Evolutionary conservation across 2,797 vertebrate species (phyloP).

Genomic region (Eulemur coronatus): DNA sequence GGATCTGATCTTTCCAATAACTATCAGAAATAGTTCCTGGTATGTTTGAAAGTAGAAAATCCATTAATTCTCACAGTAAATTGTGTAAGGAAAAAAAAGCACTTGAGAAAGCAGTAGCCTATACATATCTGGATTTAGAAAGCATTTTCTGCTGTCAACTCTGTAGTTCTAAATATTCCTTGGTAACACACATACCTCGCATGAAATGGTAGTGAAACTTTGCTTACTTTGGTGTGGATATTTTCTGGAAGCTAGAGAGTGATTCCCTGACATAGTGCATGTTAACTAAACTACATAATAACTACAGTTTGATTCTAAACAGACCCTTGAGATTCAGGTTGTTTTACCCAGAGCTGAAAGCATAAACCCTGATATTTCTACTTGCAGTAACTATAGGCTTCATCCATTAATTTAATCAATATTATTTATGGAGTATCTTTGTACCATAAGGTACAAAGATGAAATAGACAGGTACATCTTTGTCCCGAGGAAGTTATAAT

Average conservation of each 20-base stretch:
- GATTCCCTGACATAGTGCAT: background rate
- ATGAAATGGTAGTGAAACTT: background rate
- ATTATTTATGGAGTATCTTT: background rate
- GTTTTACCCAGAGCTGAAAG: background rate
- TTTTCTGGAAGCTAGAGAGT: background rate
- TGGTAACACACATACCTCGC: background rate
- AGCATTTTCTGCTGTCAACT: background rate
- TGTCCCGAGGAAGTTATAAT: background rate
- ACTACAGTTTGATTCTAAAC: background rate
- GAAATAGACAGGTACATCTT: background rate
- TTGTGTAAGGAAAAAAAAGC: background rate
- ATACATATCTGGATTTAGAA: background rate
- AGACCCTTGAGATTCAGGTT: background rate
- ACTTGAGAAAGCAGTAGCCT: background rate
- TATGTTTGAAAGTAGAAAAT: background rate
- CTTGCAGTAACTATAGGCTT: background rate
- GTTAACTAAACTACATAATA: background rate
- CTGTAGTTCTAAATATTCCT: constrained; percentile 3
- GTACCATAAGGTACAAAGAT: background rate
- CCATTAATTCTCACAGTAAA: constrained; percentile 22
- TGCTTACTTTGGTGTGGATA: background rate
- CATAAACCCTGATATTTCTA: background rate
- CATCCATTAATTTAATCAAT: background rate
- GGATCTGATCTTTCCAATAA: background rate
- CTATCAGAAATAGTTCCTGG: background rate